A percentile compares a stretch with the other conserved stretches of the same genome.
Evolutionary conservation across 2,888 invertebrate genomes (phyloP).

Genomic region (Andrena bicolor): DNA sequence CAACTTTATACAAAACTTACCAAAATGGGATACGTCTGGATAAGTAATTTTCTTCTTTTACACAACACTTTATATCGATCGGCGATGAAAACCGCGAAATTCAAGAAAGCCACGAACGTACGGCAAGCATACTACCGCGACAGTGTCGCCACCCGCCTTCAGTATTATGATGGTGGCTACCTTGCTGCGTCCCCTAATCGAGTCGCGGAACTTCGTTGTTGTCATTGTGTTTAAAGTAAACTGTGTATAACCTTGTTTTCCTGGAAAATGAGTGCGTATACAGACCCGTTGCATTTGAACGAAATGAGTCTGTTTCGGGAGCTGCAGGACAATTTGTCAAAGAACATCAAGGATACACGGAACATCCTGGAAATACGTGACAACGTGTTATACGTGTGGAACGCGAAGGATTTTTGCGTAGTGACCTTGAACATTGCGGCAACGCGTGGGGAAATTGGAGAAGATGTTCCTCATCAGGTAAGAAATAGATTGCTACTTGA

Average conservation of each 20-base stretch:
- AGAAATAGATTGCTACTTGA: slow-evolving; percentile 31
- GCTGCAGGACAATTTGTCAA: slow-evolving; percentile 86
- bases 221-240: slow-evolving; percentile 53
- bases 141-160: slow-evolving; percentile 22
- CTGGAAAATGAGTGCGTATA: slow-evolving; percentile 86
- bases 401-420: slow-evolving; percentile 88
- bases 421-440: slow-evolving; percentile 88
- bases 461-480: slow-evolving; percentile 88
- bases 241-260: slow-evolving; percentile 48
- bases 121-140: neutral
- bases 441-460: slow-evolving; percentile 85
- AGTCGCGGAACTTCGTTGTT: slow-evolving; percentile 77
- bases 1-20: neutral
- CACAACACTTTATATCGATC: neutral
- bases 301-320: slow-evolving; percentile 88
- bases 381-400: slow-evolving; percentile 90
- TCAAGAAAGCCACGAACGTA: no score
- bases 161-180: slow-evolving; percentile 38
- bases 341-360: slow-evolving; percentile 87
- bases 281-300: slow-evolving; percentile 87
- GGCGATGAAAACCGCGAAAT: neutral
- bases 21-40: neutral
- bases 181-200: slow-evolving; percentile 48
- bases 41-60: neutral
- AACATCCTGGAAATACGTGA: slow-evolving; percentile 89